Base-by-base conservation (phyloP, 2,113 vertebrate species). In the Lutjanus erythropterus region DNA sequence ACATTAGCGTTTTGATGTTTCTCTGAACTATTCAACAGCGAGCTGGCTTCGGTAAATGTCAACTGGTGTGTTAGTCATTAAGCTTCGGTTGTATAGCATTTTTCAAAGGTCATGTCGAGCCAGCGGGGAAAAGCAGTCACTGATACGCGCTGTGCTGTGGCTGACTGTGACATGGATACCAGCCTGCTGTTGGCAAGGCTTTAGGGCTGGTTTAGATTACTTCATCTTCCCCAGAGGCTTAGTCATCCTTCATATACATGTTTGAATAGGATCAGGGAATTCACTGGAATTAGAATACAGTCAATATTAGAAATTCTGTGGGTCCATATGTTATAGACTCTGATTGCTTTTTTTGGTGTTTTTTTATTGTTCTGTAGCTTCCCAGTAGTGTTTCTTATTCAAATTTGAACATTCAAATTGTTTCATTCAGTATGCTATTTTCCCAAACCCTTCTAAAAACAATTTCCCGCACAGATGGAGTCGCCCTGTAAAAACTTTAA, bases 21-120 rank as follows among this genome's bases (percentile, higher is more conserved):
- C 66, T 82, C 42, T 78, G 71, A 90, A 83, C 58, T 85, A 49
- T 81, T 90, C 55, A 55, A 50, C 80, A 72, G 50, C 62, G 31
- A 52, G 72, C 80, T 75, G 83, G 80, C 82, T 70, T 86, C 49
- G 35, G 71, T 92, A 94, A 95, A 95, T 95, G 95, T 92, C 95
- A 94, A 52, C 70, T 42, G 70, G 56, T 80, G 78, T 93, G 94
- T 94, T 84, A 47, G 80, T 89, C 87, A 94, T 94, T 94, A 88
- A 76, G 71, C 74, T 52, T 44, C 27, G 42, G 62, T 83, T 90
- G 89, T 89, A 79, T 81, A 80, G 86, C 84, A 75, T 92, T 89
- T 89, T 81, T 42, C 58, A 93, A 95, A 95, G 94, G 95, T 94
- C 93, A 93, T 11, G 46, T 47, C 9, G 64, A 77, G 90, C 92